phyloP scores from a whole-genome alignment of 2,113 vertebrate species.

The Hydrolagus affinis region DNA sequence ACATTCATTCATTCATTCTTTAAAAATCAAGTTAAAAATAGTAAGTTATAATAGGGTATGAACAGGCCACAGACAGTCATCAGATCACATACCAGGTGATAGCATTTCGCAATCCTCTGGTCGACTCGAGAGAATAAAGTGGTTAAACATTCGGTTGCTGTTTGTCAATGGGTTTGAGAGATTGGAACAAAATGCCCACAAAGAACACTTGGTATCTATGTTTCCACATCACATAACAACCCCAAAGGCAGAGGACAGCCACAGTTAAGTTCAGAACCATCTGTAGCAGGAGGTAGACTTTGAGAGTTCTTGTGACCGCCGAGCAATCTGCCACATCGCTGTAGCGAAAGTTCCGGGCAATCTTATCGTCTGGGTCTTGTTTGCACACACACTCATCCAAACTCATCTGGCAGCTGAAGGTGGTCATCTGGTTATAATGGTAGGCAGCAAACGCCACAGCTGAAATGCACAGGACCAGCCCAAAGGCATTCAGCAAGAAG shows the following conservation, averaged over 20 bases:
- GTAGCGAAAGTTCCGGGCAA: constrained; percentile 76
- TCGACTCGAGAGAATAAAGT: no score
- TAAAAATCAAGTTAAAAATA: not conserved
- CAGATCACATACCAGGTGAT: no score
- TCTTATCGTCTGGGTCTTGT: constrained; percentile 63
- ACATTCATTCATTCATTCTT: not conserved
- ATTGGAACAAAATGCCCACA: constrained; percentile 60
- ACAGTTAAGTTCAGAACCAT: constrained; percentile 72
- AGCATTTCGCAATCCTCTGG: no score
- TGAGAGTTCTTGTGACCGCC: constrained; percentile 60
- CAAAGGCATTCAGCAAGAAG: constrained; percentile 75
- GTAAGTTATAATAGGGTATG: not conserved
- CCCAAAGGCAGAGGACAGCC: constrained; percentile 66
- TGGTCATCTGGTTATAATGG: constrained; percentile 63
- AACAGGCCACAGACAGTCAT: not conserved
- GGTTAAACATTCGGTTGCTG: constrained; percentile 65
- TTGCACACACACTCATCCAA: constrained; percentile 65
- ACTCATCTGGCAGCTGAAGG: constrained; percentile 54
- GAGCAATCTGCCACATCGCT: constrained; percentile 59
- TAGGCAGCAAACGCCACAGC: constrained; percentile 73
- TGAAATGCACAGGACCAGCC: constrained; percentile 70
- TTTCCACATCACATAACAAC: constrained; percentile 90
- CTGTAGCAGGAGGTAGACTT: constrained; percentile 75
- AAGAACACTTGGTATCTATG: constrained; percentile 93
- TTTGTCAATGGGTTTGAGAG: constrained; percentile 41